Conservation (phyloP, 30 jellyfish, hydroid and myxozoan genomes). For the Hydractinia symbiolongicarpus region DNA sequence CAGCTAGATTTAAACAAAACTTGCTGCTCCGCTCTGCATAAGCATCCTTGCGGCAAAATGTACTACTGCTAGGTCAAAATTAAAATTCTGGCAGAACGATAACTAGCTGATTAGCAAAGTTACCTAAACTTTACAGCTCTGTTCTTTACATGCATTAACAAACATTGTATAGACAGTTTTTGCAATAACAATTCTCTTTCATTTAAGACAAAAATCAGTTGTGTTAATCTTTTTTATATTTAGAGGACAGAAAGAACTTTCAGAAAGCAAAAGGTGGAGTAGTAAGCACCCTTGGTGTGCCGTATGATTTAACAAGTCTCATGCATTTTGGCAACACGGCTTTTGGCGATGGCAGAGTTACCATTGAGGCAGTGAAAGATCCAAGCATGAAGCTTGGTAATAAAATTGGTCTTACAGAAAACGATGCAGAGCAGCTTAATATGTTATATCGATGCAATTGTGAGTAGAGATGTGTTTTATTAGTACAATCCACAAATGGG, state of each 20-base stretch:
- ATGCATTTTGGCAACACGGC: conserved; percentile 13
- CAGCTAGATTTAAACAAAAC: too few relatives aligned
- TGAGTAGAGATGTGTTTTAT: background rate
- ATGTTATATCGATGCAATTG: conserved; percentile 1
- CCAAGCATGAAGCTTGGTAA: background rate
- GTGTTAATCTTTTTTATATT: background rate
- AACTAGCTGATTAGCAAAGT: too few relatives aligned
- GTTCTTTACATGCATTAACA: too few relatives aligned
- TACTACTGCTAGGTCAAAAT: too few relatives aligned
- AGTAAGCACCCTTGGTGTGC: background rate
- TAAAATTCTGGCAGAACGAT: too few relatives aligned
- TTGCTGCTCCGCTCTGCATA: too few relatives aligned
- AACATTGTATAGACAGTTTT: too few relatives aligned
- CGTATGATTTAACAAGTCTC: background rate
- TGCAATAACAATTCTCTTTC: too few relatives aligned
- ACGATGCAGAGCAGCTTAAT: background rate
- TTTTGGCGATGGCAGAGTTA: conserved; percentile 1
- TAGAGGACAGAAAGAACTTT: background rate
- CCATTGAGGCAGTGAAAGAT: conserved; percentile 5
- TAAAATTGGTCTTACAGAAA: background rate
- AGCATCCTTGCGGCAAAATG: too few relatives aligned
- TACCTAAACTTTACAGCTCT: too few relatives aligned
- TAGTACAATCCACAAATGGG: too few relatives aligned
- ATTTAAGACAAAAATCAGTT: too few relatives aligned
- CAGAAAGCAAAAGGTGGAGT: background rate